Evolutionary conservation across 1,140 invertebrate genomes (phyloP).

Genomic region (Dysdera silvatica): DNA sequence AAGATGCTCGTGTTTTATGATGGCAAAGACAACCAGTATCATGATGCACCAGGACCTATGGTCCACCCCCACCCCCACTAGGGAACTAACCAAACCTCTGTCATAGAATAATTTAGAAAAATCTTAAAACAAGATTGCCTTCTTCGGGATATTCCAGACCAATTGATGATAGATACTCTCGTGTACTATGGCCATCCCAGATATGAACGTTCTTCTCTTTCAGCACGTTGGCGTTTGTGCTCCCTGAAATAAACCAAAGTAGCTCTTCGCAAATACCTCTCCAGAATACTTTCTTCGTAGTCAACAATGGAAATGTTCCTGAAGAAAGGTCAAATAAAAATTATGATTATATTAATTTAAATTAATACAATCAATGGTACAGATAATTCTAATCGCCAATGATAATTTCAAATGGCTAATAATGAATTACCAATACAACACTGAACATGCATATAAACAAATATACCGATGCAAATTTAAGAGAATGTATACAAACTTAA

Average conservation of each 20-base stretch:
- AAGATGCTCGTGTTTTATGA: not conserved
- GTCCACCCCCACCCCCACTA: too few species aligned
- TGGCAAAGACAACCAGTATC: too few species aligned
- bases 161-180: slow-evolving; percentile 78
- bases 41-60: too few species aligned
- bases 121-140: slow-evolving; percentile 47
- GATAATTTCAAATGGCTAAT: too few species aligned
- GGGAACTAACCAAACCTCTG: too few species aligned
- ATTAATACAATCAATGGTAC: too few species aligned
- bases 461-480: not conserved
- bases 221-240: slow-evolving; percentile 83
- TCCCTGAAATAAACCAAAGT: slow-evolving; percentile 77
- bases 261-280: slow-evolving; percentile 88
- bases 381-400: too few species aligned
- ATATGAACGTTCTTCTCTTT: slow-evolving; percentile 82
- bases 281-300: slow-evolving; percentile 94
- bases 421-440: too few species aligned
- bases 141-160: slow-evolving; percentile 81
- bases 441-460: too few species aligned
- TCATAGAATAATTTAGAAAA: not conserved
- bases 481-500: too few species aligned
- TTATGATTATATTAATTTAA: too few species aligned
- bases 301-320: slow-evolving; percentile 79
- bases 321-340: too few species aligned
- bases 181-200: slow-evolving; percentile 94